Evolutionary conservation across 2,113 vertebrate genomes (phyloP).

Genomic region (Scomber colias): DNA sequence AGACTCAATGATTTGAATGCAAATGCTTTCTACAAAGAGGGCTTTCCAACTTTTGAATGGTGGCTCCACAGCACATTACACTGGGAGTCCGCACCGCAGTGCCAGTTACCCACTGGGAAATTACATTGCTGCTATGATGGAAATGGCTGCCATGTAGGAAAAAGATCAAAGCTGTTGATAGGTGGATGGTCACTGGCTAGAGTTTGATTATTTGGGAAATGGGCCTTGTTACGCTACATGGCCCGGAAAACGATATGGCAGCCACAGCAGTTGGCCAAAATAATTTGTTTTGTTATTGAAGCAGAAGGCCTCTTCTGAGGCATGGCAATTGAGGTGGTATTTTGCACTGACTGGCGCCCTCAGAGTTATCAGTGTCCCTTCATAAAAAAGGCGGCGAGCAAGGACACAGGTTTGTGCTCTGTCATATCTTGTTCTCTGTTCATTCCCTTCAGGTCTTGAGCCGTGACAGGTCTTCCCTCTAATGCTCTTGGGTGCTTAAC

Average conservation of each 20-base stretch:
- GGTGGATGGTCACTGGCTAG: constrained; percentile 66
- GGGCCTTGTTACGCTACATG: constrained; percentile 62
- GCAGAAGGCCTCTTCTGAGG: constrained; percentile 67
- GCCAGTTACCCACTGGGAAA: constrained; percentile 78
- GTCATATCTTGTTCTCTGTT: constrained; percentile 76
- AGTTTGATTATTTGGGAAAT: constrained; percentile 77
- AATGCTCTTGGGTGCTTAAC: constrained; percentile 75
- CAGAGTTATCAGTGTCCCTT: constrained; percentile 70
- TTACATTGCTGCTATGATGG: constrained; percentile 78
- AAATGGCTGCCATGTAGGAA: constrained; percentile 73
- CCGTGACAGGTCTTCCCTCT: constrained; percentile 73
- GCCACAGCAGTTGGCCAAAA: constrained; percentile 62
- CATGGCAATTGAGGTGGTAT: constrained; percentile 50
- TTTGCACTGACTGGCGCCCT: constrained; percentile 49
- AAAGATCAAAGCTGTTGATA: constrained; percentile 78
- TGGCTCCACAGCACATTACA: constrained; percentile 75
- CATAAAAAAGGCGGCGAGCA: constrained; percentile 60
- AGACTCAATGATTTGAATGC: constrained; percentile 85
- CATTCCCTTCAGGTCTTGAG: constrained; percentile 68
- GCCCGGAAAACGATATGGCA: constrained; percentile 65
- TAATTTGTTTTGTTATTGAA: constrained; percentile 75
- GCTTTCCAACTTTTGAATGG: constrained; percentile 66
- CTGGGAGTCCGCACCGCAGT: constrained; percentile 60
- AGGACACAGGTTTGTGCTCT: constrained; percentile 71
- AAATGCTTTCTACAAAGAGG: constrained; percentile 79